phyloP scores from a whole-genome alignment of 2,113 vertebrate species.

The Cyanistes caeruleus region DNA sequence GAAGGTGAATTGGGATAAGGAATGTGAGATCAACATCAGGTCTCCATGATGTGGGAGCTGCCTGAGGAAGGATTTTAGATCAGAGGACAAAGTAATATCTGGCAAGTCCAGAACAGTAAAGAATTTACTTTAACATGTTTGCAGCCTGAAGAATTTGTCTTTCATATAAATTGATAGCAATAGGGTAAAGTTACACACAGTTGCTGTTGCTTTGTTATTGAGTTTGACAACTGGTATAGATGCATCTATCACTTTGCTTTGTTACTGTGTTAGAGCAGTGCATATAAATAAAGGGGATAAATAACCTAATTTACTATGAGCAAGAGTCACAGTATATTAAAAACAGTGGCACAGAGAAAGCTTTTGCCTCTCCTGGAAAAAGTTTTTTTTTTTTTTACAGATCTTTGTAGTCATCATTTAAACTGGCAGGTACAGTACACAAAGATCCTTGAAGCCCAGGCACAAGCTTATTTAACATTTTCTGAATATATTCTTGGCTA shows the following conservation, averaged over 20 bases:
- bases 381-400: conserved; percentile 14
- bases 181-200: not conserved
- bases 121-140: not conserved
- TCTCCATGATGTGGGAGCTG: not conserved
- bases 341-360: conserved; percentile 16
- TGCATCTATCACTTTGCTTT: conserved; percentile 54
- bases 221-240: not conserved
- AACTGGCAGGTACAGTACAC: conserved; percentile 38
- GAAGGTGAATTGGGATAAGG: not conserved
- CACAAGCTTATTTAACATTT: conserved; percentile 17
- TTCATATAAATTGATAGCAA: conserved; percentile 50
- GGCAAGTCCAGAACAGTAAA: not conserved
- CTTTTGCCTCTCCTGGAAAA: conserved; percentile 7
- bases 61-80: not conserved
- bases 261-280: not conserved
- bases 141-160: conserved; percentile 14
- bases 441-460: not conserved
- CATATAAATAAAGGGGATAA: conserved; percentile 56
- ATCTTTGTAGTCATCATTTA: conserved; percentile 48
- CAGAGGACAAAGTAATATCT: conserved; percentile 7
- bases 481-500: not conserved
- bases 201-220: conserved; percentile 32
- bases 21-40: not conserved
- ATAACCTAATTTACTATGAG: conserved; percentile 50
- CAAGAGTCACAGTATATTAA: conserved; percentile 39